Conservation (phyloP, 1,140 invertebrate genomes). For the Drosophila parvula region DNA sequence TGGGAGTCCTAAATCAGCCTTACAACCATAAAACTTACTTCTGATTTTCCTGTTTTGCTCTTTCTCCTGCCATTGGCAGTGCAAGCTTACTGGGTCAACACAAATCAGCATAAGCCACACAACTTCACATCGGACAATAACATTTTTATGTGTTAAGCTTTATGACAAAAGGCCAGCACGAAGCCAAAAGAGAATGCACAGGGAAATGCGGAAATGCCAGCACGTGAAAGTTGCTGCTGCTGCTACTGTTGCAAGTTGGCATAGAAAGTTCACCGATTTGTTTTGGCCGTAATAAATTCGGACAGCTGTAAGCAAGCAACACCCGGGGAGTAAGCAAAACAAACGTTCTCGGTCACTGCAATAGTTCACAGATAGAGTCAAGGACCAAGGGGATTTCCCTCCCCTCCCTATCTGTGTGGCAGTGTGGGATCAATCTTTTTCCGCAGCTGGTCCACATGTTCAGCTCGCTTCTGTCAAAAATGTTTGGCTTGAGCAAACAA, state of each 20-base stretch:
- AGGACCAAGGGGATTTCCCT: constrained; percentile 45
- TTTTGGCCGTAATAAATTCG: constrained; percentile 70
- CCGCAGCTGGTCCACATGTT: constrained; percentile 60
- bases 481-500: constrained; percentile 44
- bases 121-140: constrained; percentile 79
- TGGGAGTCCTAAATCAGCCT: constrained; percentile 62
- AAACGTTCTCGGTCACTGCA: constrained; percentile 62
- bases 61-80: constrained; percentile 21
- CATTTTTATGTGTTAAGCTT: constrained; percentile 82
- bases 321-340: constrained; percentile 77
- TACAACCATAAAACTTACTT: constrained; percentile 63
- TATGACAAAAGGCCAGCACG: constrained; percentile 75
- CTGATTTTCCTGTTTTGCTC: constrained; percentile 13
- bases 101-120: constrained; percentile 79
- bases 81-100: constrained; percentile 68
- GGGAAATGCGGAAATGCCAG: constrained; percentile 20
- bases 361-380: constrained; percentile 58
- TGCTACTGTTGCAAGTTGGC: constrained; percentile 42
- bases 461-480: constrained; percentile 66
- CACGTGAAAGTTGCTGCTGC: too few relatives aligned
- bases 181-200: constrained; percentile 25
- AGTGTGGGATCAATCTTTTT: constrained; percentile 66
- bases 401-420: constrained; percentile 14
- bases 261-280: constrained; percentile 61
- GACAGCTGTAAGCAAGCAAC: constrained; percentile 76